These are phyloP conservation scores for Maconellicoccus hirsutus DNA, from an alignment of 1,140 invertebrate genomes.

Conservation along the genomic window DNA sequence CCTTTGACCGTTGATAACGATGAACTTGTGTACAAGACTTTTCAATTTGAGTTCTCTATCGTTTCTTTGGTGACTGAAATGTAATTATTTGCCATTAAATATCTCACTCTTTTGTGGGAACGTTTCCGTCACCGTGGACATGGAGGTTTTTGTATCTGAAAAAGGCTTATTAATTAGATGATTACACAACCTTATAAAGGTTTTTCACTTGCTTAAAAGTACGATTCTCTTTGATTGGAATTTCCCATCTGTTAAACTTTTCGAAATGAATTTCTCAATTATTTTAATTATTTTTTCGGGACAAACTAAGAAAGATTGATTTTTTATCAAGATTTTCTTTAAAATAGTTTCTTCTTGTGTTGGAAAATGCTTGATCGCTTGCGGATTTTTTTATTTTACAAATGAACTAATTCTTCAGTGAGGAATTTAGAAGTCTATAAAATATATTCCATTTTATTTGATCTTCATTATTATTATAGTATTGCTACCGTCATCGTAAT, in stretches of 20 bases:
- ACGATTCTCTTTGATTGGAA: background rate
- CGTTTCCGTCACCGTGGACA: background rate
- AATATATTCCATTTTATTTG: too few relatives aligned
- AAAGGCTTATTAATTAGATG: slow-evolving; percentile 5
- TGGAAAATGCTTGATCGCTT: too few relatives aligned
- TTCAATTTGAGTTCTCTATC: slow-evolving; percentile 4
- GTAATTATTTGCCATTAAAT: slow-evolving; percentile 3
- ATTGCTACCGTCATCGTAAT: too few relatives aligned
- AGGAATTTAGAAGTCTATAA: too few relatives aligned
- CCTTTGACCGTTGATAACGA: slow-evolving; percentile 1
- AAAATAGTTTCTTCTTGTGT: too few relatives aligned
- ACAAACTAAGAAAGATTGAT: too few relatives aligned
- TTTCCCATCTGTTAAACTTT: background rate
- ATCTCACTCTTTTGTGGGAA: background rate
- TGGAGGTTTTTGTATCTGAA: background rate
- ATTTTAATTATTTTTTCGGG: too few relatives aligned
- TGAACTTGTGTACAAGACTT: background rate
- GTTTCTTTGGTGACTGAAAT: background rate
- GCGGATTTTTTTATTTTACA: too few relatives aligned
- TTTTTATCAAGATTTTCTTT: background rate
- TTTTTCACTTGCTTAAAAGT: background rate
- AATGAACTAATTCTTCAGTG: too few relatives aligned
- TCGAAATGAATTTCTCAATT: background rate
- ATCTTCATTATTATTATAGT: too few relatives aligned
- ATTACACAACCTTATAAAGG: background rate